Conservation (phyloP, 2,113 vertebrate species). For the Calyptommatus sinebrachiatus region DNA sequence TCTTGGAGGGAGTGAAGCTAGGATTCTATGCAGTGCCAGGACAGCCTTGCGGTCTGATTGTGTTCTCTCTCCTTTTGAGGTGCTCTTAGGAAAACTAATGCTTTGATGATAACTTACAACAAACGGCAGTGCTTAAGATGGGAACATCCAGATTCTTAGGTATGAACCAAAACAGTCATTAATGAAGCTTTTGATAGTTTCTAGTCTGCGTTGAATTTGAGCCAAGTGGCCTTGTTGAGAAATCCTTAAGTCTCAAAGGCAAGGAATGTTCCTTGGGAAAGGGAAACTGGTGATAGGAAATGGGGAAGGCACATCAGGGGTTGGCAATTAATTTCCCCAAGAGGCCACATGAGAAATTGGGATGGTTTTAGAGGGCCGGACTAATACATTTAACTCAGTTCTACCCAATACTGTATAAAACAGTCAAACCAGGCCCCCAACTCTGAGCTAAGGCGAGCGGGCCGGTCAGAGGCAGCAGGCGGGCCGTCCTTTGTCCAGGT, state of each 20-base stretch:
- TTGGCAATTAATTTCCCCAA: too few relatives aligned
- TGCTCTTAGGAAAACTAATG: neutral
- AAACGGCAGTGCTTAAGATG: neutral
- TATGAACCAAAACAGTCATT: neutral
- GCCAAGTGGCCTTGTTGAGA: neutral
- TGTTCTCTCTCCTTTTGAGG: neutral
- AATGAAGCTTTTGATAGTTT: neutral
- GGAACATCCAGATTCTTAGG: neutral
- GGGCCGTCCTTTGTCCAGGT: too few relatives aligned
- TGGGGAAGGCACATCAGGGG: neutral
- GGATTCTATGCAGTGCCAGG: conserved; percentile 47
- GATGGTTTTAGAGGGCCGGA: too few relatives aligned
- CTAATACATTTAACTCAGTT: too few relatives aligned
- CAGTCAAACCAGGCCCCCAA: too few relatives aligned
- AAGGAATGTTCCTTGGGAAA: neutral
- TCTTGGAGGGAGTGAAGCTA: conserved; percentile 7
- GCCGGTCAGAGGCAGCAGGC: too few relatives aligned
- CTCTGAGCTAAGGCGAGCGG: too few relatives aligned
- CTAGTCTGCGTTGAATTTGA: conserved; percentile 3
- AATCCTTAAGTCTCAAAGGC: conserved; percentile 5
- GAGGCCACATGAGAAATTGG: too few relatives aligned
- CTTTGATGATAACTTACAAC: neutral
- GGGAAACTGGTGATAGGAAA: neutral
- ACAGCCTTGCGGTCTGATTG: neutral
- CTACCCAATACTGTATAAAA: too few relatives aligned